Evolutionary conservation across 92 coral and sea anemone genomes (phyloP).

Genomic region (Zoanthus solanderi): DNA sequence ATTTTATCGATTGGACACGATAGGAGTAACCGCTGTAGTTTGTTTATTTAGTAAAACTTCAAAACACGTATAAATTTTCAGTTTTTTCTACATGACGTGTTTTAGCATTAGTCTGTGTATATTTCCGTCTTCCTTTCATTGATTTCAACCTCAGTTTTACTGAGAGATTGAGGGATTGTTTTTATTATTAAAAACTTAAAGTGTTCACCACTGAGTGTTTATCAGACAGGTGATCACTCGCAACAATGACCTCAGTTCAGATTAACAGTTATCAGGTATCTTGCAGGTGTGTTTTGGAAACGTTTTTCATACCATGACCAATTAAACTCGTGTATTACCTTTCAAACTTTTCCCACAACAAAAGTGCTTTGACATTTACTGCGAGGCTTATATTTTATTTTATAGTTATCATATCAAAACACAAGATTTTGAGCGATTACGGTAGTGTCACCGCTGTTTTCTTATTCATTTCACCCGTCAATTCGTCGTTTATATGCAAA

Average conservation of each 20-base stretch:
- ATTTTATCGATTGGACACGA: too few relatives aligned
- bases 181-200: background rate
- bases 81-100: too few relatives aligned
- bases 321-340: conserved; percentile 6
- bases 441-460: background rate
- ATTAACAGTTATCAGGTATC: conserved; percentile 53
- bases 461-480: background rate
- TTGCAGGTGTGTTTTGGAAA: conserved; percentile 47
- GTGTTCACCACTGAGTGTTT: background rate
- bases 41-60: too few relatives aligned
- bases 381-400: background rate
- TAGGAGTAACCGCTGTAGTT: too few relatives aligned
- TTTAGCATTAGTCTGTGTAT: too few relatives aligned
- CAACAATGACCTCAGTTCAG: conserved; percentile 65
- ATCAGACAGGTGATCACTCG: conserved; percentile 38
- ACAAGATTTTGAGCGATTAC: background rate
- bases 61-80: too few relatives aligned
- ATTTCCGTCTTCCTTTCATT: too few relatives aligned
- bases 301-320: conserved; percentile 40
- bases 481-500: background rate
- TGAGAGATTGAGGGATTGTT: background rate
- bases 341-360: background rate
- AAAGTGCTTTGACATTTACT: background rate
- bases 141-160: background rate
- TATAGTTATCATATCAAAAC: background rate